These are phyloP conservation scores for Aurelia sp. DNA, from an alignment of 30 jellyfish, hydroid and myxozoan genomes.

Conservation along the genomic window DNA sequence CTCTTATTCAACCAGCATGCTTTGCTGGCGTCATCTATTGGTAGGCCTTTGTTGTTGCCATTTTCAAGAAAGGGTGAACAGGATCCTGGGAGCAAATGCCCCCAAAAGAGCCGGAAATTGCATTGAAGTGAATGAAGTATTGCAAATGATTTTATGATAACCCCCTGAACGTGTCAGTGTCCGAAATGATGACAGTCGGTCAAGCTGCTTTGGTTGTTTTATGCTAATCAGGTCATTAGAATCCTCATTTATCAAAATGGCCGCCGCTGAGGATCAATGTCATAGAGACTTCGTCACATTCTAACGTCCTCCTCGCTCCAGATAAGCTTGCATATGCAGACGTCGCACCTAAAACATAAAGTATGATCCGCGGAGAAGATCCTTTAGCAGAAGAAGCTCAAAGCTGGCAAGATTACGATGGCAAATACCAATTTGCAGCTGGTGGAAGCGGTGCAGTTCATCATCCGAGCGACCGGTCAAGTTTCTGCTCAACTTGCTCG, in stretches of 20 bases:
- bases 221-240: conserved; percentile 76
- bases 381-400: conserved; percentile 42
- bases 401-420: conserved; percentile 60
- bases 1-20: too few relatives aligned
- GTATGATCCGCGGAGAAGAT: conserved; percentile 57
- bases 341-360: neutral
- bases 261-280: conserved; percentile 53
- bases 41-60: too few relatives aligned
- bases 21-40: too few relatives aligned
- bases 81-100: too few relatives aligned
- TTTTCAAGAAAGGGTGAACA: too few relatives aligned
- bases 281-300: neutral
- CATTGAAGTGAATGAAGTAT: too few relatives aligned
- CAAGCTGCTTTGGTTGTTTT: conserved; percentile 77
- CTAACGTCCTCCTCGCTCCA: neutral
- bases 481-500: conserved; percentile 77
- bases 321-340: too few relatives aligned
- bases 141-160: too few relatives aligned
- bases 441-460: conserved; percentile 33
- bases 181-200: too few relatives aligned
- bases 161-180: too few relatives aligned
- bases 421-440: conserved; percentile 9
- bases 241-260: conserved; percentile 81
- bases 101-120: too few relatives aligned
- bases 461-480: conserved; percentile 74